Base-by-base conservation (phyloP, 2,113 vertebrate species). In the Conger conger region DNA sequence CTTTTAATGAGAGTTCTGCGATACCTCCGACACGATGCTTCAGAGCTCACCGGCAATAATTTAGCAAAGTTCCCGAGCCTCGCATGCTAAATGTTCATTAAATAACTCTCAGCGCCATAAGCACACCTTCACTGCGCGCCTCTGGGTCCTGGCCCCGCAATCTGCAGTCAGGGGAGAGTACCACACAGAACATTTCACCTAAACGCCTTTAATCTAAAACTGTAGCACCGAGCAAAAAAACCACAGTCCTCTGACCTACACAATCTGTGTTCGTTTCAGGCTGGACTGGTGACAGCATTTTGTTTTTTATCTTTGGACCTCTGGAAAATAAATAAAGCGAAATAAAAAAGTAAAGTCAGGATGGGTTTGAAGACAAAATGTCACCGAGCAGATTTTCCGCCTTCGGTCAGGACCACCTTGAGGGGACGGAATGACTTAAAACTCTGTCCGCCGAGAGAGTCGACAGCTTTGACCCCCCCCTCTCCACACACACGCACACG, bases 131-230 rank as follows among this genome's bases (percentile, higher is more conserved):
- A n/a, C n/a, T n/a, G n/a, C n/a, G n/a, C n/a, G n/a, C n/a, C n/a
- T n/a, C n/a, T n/a, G n/a, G n/a, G n/a, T n/a, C n/a, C n/a, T n/a
- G n/a, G n/a, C n/a, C n/a, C n/a, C n/a, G n/a, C n/a, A n/a, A n/a
- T n/a, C n/a, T n/a, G n/a, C n/a, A n/a, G n/a, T n/a, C n/a, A n/a
- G n/a, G n/a, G n/a, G n/a, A n/a, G n/a, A n/a, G n/a, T n/a, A n/a
- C n/a, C n/a, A n/a, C n/a, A n/a, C n/a, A n/a, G n/a, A n/a, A 93
- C 91, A 92, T 94, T 94, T 92, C 3, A 3, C 40, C 3, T 91
- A 84, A 90, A 86, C 80, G 83, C 93, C 90, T 93, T 93, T 93
- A 92, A 93, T 94, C 90, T 93, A 91, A 94, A 94, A 90, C 88
- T 88, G 89, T 82, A 90, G 89, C 88, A 89, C 87, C 86, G 91